Percentiles rank a stretch among this genome's conserved stretches.
Evolutionary conservation across 2,888 invertebrate species (phyloP).

Genomic region (Eupithecia abbreviata): DNA sequence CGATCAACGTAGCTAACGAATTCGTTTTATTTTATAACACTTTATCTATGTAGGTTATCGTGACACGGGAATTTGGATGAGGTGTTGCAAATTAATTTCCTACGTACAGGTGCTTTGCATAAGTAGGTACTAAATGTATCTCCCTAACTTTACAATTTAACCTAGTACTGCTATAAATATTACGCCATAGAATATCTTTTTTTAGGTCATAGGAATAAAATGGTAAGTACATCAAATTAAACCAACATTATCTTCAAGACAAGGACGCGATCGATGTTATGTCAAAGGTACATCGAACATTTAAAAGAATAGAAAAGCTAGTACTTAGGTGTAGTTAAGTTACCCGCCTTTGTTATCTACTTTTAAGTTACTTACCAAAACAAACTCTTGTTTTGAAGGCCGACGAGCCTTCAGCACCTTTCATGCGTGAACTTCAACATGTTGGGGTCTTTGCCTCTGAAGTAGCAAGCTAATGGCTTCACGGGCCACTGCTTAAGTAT

Average conservation of each 20-base stretch:
- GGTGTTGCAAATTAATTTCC: neutral
- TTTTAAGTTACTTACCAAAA: neutral
- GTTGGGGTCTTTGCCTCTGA: slow-evolving; percentile 1
- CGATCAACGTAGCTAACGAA: slow-evolving; percentile 25
- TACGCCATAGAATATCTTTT: no score
- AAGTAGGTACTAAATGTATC: neutral
- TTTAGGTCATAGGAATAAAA: no score
- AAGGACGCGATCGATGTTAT: neutral
- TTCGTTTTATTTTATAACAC: slow-evolving; percentile 26
- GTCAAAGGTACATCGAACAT: neutral
- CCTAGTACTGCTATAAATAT: no score
- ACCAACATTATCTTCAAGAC: neutral
- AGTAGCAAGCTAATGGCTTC: slow-evolving; percentile 21
- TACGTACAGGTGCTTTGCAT: neutral
- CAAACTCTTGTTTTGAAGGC: neutral
- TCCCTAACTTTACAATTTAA: no score
- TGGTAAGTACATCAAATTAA: neutral
- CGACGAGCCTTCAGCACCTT: neutral
- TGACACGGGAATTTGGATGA: slow-evolving; percentile 16
- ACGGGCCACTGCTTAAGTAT: slow-evolving; percentile 36
- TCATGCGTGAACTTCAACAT: neutral
- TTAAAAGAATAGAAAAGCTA: neutral
- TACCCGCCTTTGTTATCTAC: neutral
- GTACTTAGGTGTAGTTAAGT: no score
- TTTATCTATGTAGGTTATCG: slow-evolving; percentile 32